phyloP scores from a whole-genome alignment of 2,113 vertebrate genomes.

The Clinocottus analis region DNA sequence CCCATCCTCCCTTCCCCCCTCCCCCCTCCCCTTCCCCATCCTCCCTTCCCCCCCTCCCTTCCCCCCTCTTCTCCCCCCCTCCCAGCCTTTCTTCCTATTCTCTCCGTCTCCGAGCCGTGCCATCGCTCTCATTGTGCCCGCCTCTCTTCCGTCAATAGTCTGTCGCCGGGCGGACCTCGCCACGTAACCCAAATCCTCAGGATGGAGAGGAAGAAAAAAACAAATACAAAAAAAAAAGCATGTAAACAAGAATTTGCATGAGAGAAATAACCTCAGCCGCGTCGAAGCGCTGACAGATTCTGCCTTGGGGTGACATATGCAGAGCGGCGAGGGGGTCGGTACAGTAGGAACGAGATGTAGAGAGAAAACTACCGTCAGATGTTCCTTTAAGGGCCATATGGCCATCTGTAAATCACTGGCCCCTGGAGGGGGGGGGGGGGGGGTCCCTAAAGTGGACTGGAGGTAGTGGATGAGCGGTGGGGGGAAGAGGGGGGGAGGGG shows the following conservation, averaged over 20 bases:
- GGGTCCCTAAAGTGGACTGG: conserved; percentile 38
- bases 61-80: conserved; percentile 57
- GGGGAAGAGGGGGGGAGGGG: too few species aligned
- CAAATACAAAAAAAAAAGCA: conserved; percentile 46
- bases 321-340: conserved; percentile 55
- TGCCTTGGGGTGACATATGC: conserved; percentile 72
- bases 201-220: conserved; percentile 22
- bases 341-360: too few species aligned
- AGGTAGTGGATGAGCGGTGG: too few species aligned
- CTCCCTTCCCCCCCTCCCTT: too few species aligned
- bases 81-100: conserved; percentile 34
- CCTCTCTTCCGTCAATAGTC: conserved; percentile 24
- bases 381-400: conserved; percentile 61
- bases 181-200: conserved; percentile 51
- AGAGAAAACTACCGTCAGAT: too few species aligned
- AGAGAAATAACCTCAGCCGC: conserved; percentile 15
- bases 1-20: too few species aligned
- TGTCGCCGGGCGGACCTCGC: conserved; percentile 13
- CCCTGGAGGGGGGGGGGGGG: conserved; percentile 37
- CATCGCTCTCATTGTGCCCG: conserved; percentile 42
- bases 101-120: conserved; percentile 40
- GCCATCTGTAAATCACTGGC: conserved; percentile 62
- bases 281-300: conserved; percentile 62
- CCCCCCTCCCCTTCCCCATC: too few species aligned
- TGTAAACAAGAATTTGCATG: conserved; percentile 65